Evolutionary conservation across 2,888 invertebrate genomes (phyloP).

Genomic region (Bimastos eiseni): DNA sequence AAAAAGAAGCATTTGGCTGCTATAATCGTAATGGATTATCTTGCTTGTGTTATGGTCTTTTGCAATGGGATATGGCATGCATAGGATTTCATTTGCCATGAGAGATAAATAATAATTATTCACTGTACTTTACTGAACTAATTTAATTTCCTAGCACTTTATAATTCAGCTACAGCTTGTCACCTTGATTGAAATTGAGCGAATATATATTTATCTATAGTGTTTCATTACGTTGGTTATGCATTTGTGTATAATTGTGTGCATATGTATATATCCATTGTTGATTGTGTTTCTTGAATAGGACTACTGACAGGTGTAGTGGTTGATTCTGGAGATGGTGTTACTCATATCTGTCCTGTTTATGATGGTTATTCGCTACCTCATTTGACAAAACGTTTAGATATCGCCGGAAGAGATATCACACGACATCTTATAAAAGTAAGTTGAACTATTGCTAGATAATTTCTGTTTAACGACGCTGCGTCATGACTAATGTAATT

Average conservation of each 20-base stretch:
- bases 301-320: slow-evolving; percentile 94
- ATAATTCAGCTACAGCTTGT: too few species aligned
- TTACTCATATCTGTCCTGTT: slow-evolving; percentile 98
- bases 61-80: neutral
- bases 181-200: too few species aligned
- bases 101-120: too few species aligned
- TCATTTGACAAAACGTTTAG: slow-evolving; percentile 88
- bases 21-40: neutral
- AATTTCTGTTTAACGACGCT: neutral
- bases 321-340: slow-evolving; percentile 98
- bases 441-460: neutral
- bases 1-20: neutral
- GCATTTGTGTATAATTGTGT: neutral
- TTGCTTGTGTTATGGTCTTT: neutral
- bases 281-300: slow-evolving; percentile 39
- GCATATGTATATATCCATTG: neutral
- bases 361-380: slow-evolving; percentile 95
- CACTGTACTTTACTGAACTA: too few species aligned
- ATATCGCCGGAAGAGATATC: slow-evolving; percentile 97
- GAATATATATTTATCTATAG: too few species aligned
- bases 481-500: too few species aligned
- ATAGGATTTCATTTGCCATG: neutral
- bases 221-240: neutral
- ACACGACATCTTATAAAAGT: slow-evolving; percentile 96
- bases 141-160: too few species aligned